phyloP scores from a whole-genome alignment of 1,140 invertebrate genomes.

The Ephestia elutella region DNA sequence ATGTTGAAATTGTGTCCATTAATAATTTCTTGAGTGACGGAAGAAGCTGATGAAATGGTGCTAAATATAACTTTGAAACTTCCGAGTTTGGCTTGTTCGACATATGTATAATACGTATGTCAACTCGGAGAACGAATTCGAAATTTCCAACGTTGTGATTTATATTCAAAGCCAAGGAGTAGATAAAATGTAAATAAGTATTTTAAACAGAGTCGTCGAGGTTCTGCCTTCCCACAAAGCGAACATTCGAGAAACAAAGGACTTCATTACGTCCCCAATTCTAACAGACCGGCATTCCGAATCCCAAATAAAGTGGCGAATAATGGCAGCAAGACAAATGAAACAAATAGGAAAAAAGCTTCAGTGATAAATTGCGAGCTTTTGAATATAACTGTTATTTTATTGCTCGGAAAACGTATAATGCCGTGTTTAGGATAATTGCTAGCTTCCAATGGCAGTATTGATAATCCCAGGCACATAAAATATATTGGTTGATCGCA shows the following conservation, averaged over 20 bases:
- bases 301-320: slow-evolving; percentile 32
- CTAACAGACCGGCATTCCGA: slow-evolving; percentile 19
- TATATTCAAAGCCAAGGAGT: not conserved
- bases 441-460: not conserved
- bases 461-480: slow-evolving; percentile 9
- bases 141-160: not conserved
- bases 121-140: not conserved
- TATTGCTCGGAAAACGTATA: slow-evolving; percentile 28
- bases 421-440: slow-evolving; percentile 20
- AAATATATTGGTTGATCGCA: not conserved
- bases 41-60: too few relatives aligned
- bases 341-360: slow-evolving; percentile 37
- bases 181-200: slow-evolving; percentile 1
- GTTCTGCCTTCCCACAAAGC: slow-evolving; percentile 12
- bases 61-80: not conserved
- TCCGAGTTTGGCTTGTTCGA: not conserved
- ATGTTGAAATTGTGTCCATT: too few relatives aligned
- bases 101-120: not conserved
- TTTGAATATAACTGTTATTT: slow-evolving; percentile 26
- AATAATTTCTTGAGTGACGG: too few relatives aligned
- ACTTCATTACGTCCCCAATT: slow-evolving; percentile 33
- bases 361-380: slow-evolving; percentile 27
- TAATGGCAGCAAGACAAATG: slow-evolving; percentile 36
- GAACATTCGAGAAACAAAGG: slow-evolving; percentile 28
- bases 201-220: not conserved